A percentile compares a stretch with the other conserved stretches of the same genome.
phyloP scores from a whole-genome alignment of 2,888 invertebrate species.

The Hydriomena furcata region DNA sequence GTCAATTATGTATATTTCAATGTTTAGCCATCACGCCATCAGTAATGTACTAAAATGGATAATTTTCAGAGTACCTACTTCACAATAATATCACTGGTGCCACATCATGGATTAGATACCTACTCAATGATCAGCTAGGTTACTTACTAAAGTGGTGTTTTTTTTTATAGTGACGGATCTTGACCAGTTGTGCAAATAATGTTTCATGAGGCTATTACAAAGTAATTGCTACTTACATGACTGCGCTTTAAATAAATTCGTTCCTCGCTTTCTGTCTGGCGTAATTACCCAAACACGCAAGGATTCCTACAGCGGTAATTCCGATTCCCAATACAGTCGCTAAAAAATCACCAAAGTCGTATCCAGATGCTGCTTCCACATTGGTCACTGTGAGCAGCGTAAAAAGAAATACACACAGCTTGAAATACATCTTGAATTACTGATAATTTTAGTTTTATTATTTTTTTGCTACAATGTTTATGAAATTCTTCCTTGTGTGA shows the following conservation, averaged over 20 bases:
- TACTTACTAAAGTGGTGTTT: too few species aligned
- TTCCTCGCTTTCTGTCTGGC: conserved; percentile 84
- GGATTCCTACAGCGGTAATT: conserved; percentile 83
- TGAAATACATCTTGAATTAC: conserved; percentile 60
- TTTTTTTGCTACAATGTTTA: too few species aligned
- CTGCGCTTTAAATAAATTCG: conserved; percentile 67
- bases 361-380: conserved; percentile 80
- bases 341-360: conserved; percentile 87
- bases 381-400: conserved; percentile 62
- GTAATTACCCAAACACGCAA: conserved; percentile 88
- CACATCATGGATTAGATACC: too few species aligned
- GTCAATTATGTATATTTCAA: too few species aligned
- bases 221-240: conserved; percentile 44
- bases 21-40: too few species aligned
- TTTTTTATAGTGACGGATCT: too few species aligned
- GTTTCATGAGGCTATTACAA: background rate
- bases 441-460: conserved; percentile 14
- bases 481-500: too few species aligned
- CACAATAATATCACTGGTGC: too few species aligned
- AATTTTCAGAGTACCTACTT: too few species aligned
- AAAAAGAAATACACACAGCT: conserved; percentile 61
- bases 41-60: too few species aligned
- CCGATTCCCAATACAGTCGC: conserved; percentile 85
- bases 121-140: too few species aligned
- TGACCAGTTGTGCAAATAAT: conserved; percentile 12